Conservation (phyloP, 2,888 invertebrate genomes). For the Brachyopa scutellaris region DNA sequence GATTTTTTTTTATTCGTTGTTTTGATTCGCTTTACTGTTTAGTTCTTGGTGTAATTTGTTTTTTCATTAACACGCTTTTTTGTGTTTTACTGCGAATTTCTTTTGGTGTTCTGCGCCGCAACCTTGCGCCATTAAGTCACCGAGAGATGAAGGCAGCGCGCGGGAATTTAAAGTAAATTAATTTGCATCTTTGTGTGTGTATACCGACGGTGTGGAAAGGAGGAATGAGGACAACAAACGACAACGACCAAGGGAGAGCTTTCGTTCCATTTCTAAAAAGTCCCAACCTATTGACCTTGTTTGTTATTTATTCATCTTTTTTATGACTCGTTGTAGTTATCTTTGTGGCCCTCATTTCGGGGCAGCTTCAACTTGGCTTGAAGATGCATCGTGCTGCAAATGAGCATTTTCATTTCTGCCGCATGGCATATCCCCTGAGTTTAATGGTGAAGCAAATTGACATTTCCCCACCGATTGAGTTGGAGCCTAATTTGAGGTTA, state of each 20-base stretch:
- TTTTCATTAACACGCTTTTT: constrained; percentile 26
- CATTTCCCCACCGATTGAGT: constrained; percentile 55
- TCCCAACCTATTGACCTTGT: constrained; percentile 68
- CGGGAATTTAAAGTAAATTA: constrained; percentile 35
- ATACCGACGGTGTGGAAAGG: neutral
- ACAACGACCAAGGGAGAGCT: constrained; percentile 30
- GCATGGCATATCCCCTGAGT: constrained; percentile 4
- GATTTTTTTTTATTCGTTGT: constrained; percentile 17
- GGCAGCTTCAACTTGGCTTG: neutral
- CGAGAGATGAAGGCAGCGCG: constrained; percentile 1
- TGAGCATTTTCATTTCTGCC: constrained; percentile 14
- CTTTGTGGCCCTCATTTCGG: neutral
- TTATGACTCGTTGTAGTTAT: constrained; percentile 11
- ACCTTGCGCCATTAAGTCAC: constrained; percentile 59
- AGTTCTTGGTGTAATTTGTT: neutral
- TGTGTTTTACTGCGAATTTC: constrained; percentile 38
- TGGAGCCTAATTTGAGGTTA: constrained; percentile 28
- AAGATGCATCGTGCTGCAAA: constrained; percentile 38
- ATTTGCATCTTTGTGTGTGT: constrained; percentile 56
- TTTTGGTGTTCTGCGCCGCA: constrained; percentile 48
- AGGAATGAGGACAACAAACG: neutral
- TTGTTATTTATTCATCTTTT: constrained; percentile 16
- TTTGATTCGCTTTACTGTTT: constrained; percentile 9
- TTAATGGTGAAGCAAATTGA: constrained; percentile 45
- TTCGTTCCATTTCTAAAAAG: constrained; percentile 46